A percentile compares a stretch with the other conserved stretches of the same genome.
Conservation (phyloP, 2,888 invertebrate species). For the Andrena bucephala region DNA sequence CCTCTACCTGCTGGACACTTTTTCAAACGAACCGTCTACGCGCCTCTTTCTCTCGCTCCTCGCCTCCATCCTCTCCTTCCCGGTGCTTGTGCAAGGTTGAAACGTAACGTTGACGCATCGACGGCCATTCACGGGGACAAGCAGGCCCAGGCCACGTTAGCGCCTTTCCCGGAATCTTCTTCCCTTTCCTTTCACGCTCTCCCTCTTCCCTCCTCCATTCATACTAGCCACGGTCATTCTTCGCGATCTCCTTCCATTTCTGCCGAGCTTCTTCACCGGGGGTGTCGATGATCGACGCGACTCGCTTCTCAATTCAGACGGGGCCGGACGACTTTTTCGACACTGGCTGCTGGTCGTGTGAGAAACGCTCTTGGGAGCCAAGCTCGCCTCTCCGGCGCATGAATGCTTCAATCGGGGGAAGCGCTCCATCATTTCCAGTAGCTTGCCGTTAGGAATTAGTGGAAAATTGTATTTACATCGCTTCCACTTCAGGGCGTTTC, state of each 20-base stretch:
- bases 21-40: constrained; percentile 25
- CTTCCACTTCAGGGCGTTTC: no score
- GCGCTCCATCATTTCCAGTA: no score
- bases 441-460: no score
- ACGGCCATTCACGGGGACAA: constrained; percentile 57
- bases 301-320: neutral
- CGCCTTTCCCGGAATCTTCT: constrained; percentile 42
- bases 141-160: constrained; percentile 43
- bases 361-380: neutral
- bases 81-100: constrained; percentile 61
- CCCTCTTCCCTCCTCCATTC: constrained; percentile 47
- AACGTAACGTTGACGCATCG: constrained; percentile 76
- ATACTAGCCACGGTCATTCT: constrained; percentile 16
- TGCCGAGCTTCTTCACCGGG: neutral
- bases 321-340: constrained; percentile 1
- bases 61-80: neutral
- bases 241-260: constrained; percentile 8
- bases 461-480: no score
- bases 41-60: neutral
- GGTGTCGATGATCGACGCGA: neutral
- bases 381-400: no score
- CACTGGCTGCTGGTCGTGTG: neutral
- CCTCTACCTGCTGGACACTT: constrained; percentile 71
- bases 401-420: no score
- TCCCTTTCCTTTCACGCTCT: neutral